These are phyloP conservation scores for Jaculus jaculus DNA, from an alignment of 2,113 vertebrate genomes.

Conservation along the genomic window DNA sequence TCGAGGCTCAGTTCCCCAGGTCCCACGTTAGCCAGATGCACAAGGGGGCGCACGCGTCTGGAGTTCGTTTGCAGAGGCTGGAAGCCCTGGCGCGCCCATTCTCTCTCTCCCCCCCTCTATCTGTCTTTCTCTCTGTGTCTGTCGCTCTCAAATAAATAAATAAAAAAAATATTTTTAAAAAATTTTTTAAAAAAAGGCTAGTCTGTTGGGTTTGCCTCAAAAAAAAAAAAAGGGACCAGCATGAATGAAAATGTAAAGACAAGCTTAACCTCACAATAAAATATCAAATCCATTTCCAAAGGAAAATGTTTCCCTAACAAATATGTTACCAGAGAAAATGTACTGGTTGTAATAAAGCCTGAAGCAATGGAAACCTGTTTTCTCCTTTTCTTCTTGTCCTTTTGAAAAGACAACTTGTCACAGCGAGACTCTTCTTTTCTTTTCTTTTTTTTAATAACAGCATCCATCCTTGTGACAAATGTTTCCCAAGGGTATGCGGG, in stretches of 20 bases:
- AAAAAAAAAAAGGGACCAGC: background rate
- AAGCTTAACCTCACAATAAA: background rate
- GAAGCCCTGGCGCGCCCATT: too few species aligned
- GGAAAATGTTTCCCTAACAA: background rate
- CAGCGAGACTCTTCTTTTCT: background rate
- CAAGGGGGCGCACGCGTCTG: too few species aligned
- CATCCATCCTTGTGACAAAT: slow-evolving; percentile 52
- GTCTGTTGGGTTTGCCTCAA: too few species aligned
- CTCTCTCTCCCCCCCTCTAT: too few species aligned
- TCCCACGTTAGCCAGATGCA: too few species aligned
- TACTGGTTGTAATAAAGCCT: background rate
- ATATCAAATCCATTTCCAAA: background rate
- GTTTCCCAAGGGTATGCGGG: background rate
- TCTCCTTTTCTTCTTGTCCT: slow-evolving; percentile 46
- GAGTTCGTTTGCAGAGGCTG: too few species aligned
- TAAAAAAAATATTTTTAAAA: too few species aligned
- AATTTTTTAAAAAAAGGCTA: too few species aligned
- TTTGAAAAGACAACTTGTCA: slow-evolving; percentile 65
- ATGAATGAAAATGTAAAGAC: background rate
- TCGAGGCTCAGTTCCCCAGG: too few species aligned
- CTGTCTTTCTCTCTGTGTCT: too few species aligned
- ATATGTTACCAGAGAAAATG: background rate
- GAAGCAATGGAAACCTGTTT: slow-evolving; percentile 52
- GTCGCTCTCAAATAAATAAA: too few species aligned
- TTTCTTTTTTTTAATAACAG: slow-evolving; percentile 2